Percentiles rank a stretch among this genome's conserved stretches.
phyloP scores from a whole-genome alignment of 2,888 invertebrate genomes.

The Tricholauxania praeusta region DNA sequence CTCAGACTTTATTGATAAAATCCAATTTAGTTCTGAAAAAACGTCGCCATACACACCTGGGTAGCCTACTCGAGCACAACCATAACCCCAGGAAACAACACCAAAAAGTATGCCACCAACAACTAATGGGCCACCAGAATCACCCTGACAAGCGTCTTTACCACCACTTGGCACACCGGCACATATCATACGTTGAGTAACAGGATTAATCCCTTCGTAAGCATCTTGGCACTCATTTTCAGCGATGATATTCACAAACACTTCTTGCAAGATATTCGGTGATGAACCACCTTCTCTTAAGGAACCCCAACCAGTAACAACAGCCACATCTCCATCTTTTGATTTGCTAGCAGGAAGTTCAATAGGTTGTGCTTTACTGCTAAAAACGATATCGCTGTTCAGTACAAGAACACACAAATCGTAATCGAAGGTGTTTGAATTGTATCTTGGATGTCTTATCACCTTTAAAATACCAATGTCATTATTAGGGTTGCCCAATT shows the following conservation, averaged over 20 bases:
- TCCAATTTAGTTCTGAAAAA: background rate
- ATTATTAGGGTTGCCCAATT: constrained; percentile 4
- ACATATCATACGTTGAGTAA: constrained; percentile 50
- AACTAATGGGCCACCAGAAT: constrained; percentile 55
- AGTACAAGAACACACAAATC: no score
- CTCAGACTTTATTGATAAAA: no score
- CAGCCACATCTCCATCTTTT: no score
- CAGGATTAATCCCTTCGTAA: constrained; percentile 49
- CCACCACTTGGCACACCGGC: constrained; percentile 48
- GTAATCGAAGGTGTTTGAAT: no score
- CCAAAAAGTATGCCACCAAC: constrained; percentile 47
- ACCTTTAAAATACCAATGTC: background rate
- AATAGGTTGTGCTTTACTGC: no score
- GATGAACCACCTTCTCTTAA: constrained; percentile 38
- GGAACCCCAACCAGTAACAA: constrained; percentile 48
- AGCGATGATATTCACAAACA: constrained; percentile 66
- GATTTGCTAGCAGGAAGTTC: no score
- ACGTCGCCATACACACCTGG: constrained; percentile 51
- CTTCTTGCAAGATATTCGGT: constrained; percentile 65
- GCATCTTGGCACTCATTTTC: constrained; percentile 63
- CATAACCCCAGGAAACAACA: constrained; percentile 56
- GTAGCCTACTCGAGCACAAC: constrained; percentile 50
- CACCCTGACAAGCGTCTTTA: constrained; percentile 52
- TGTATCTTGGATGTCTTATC: no score
- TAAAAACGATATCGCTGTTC: no score